Conservation (phyloP, 2,888 invertebrate species). For the Rhamphomyia laevipes region DNA sequence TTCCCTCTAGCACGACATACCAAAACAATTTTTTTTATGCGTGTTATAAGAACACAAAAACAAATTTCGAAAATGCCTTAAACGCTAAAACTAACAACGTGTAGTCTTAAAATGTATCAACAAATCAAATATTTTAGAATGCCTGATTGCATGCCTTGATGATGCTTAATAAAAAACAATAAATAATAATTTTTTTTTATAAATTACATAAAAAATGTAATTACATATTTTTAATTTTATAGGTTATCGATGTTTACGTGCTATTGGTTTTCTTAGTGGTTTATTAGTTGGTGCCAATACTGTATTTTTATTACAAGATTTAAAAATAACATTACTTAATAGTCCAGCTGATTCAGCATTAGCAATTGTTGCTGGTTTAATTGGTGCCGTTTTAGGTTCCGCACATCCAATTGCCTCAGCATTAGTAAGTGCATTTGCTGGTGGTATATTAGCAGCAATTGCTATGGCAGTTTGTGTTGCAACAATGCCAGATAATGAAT, state of each 20-base stretch:
- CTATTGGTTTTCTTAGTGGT: slow-evolving; percentile 78
- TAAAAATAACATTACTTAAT: slow-evolving; percentile 63
- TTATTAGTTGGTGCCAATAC: slow-evolving; percentile 73
- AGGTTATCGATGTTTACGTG: slow-evolving; percentile 83
- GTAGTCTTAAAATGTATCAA: no score
- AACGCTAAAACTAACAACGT: no score
- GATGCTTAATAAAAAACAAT: no score
- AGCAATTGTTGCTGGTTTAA: slow-evolving; percentile 34
- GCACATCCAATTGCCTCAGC: slow-evolving; percentile 37
- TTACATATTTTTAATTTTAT: slow-evolving; percentile 23
- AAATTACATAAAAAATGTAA: neutral
- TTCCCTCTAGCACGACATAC: no score
- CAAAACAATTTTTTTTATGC: no score
- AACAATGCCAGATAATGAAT: slow-evolving; percentile 38
- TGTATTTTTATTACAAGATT: slow-evolving; percentile 72
- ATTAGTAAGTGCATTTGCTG: slow-evolving; percentile 35
- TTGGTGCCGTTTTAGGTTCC: slow-evolving; percentile 36
- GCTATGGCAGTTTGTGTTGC: slow-evolving; percentile 37
- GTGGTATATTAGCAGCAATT: slow-evolving; percentile 33
- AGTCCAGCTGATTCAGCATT: slow-evolving; percentile 36
- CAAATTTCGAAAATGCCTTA: no score
- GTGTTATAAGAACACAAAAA: no score
- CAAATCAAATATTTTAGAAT: neutral
- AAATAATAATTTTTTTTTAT: neutral
- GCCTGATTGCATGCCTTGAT: neutral